phyloP scores from a whole-genome alignment of 2,888 invertebrate genomes.

The Fabriciana adippe region DNA sequence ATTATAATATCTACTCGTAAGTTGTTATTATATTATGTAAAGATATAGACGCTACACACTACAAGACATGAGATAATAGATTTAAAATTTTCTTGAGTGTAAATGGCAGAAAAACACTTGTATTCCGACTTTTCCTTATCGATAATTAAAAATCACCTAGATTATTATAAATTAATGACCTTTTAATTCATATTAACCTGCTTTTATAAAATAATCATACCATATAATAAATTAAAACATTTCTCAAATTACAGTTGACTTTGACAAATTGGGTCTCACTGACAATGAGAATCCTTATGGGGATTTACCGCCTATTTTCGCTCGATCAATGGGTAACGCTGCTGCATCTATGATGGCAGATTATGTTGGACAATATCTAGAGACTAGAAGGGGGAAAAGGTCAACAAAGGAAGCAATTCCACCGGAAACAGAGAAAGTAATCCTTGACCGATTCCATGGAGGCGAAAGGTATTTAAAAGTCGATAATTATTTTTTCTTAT shows the following conservation, averaged over 20 bases:
- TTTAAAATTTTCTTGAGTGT: too few species aligned
- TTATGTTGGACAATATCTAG: constrained; percentile 87
- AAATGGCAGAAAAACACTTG: too few species aligned
- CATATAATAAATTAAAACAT: neutral
- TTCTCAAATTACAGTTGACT: constrained; percentile 85
- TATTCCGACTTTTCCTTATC: too few species aligned
- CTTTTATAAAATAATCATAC: too few species aligned
- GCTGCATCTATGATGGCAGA: constrained; percentile 87
- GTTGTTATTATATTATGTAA: too few species aligned
- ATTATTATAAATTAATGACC: too few species aligned
- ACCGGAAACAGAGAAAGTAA: constrained; percentile 62
- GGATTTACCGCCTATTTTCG: constrained; percentile 88
- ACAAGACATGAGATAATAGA: too few species aligned
- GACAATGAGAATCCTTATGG: constrained; percentile 94
- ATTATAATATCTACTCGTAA: neutral
- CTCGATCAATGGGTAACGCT: constrained; percentile 88
- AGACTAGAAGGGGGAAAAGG: constrained; percentile 81
- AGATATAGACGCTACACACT: too few species aligned
- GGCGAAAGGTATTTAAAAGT: constrained; percentile 84
- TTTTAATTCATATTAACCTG: too few species aligned
- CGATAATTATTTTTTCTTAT: too few species aligned
- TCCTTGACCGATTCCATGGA: constrained; percentile 85
- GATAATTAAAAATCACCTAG: too few species aligned
- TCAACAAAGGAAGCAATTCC: constrained; percentile 54
- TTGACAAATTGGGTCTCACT: constrained; percentile 92